phyloP scores from a whole-genome alignment of 1,140 invertebrate species.

The Tetramorium alpestre region DNA sequence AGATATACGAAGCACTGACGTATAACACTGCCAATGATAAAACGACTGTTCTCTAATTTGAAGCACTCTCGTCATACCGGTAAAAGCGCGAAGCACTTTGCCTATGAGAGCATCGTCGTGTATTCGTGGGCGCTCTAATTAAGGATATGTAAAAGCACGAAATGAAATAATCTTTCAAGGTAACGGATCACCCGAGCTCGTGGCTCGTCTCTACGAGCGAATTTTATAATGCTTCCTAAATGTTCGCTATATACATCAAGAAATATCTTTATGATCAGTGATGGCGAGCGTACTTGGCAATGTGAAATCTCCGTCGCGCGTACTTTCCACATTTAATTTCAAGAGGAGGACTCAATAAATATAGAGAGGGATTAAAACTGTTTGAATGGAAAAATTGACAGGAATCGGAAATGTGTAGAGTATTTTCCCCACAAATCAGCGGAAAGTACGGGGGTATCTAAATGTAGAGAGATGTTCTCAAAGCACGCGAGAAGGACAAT shows the following conservation, averaged over 20 bases:
- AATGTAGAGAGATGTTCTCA: neutral
- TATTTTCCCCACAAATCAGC: neutral
- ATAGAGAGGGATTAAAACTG: neutral
- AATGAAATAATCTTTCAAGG: constrained; percentile 37
- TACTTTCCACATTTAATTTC: constrained; percentile 9
- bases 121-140: constrained; percentile 26
- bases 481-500: neutral
- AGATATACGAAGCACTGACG: constrained; percentile 62
- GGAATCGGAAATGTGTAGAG: neutral
- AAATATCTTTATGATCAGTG: constrained; percentile 64
- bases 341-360: neutral
- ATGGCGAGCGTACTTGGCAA: constrained; percentile 4
- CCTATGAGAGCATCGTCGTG: neutral
- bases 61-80: constrained; percentile 60
- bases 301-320: neutral
- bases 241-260: constrained; percentile 65
- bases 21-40: constrained; percentile 66
- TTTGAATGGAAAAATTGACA: neutral
- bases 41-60: constrained; percentile 63
- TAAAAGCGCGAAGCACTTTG: neutral
- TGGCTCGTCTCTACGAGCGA: constrained; percentile 19
- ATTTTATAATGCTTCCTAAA: constrained; percentile 70
- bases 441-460: neutral
- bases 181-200: constrained; percentile 21
- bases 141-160: constrained; percentile 45